Conservation (phyloP, 2,888 invertebrate species). For the Chrysolina oricalcia region DNA sequence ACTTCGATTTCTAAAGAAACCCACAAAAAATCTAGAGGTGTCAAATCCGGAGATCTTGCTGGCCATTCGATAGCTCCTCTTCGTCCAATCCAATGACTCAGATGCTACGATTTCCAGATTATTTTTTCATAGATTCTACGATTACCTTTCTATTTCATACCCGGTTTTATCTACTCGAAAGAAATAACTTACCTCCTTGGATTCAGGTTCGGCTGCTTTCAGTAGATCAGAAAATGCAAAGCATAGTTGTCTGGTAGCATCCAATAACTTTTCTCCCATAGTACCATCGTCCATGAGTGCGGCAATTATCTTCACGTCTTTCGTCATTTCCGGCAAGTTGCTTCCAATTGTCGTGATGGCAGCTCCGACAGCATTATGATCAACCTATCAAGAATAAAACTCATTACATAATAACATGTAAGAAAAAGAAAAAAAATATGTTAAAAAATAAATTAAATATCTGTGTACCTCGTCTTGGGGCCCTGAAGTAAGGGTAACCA, state of each 20-base stretch:
- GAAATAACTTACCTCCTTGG: slow-evolving; percentile 77
- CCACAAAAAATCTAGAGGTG: too few species aligned
- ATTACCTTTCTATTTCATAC: too few species aligned
- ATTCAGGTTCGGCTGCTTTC: slow-evolving; percentile 95
- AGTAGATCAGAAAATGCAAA: slow-evolving; percentile 95
- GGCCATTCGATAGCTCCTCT: too few species aligned
- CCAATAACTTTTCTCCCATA: slow-evolving; percentile 88
- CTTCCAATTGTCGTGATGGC: slow-evolving; percentile 98
- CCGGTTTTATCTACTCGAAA: not conserved
- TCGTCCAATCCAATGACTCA: too few species aligned
- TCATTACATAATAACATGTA: too few species aligned
- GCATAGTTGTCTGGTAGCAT: slow-evolving; percentile 94
- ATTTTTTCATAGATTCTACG: too few species aligned
- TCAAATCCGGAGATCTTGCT: too few species aligned
- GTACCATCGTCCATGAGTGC: slow-evolving; percentile 92
- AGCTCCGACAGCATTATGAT: slow-evolving; percentile 96
- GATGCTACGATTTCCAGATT: too few species aligned
- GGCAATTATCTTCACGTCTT: slow-evolving; percentile 94
- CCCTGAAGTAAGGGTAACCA: slow-evolving; percentile 73
- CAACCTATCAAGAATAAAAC: slow-evolving; percentile 72
- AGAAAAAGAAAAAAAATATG: too few species aligned
- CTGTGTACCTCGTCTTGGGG: slow-evolving; percentile 81
- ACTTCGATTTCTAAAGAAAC: too few species aligned
- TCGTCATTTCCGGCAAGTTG: slow-evolving; percentile 96
- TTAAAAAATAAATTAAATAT: not conserved